Base-by-base conservation (phyloP, 2,888 invertebrate genomes). In the Amblyteles armatorius region DNA sequence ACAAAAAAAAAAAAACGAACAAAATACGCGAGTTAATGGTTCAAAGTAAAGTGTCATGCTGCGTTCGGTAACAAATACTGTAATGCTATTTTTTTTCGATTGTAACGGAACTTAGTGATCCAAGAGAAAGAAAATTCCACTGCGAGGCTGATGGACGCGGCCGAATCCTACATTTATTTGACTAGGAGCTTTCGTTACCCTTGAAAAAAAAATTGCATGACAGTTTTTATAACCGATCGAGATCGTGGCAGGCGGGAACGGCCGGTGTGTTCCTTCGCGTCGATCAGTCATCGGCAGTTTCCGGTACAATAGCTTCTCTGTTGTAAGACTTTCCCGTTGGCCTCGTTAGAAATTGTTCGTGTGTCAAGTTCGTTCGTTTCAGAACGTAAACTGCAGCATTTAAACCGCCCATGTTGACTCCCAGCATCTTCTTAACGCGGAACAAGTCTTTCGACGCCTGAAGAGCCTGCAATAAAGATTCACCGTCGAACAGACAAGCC, bases 341-440 rank as follows among this genome's bases (percentile, higher is more conserved):
- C 52, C 36, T 57, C 55, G 50, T 71, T 40, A 26, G 67, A 44
- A 87, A 89, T 76, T 87, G 55, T 22, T 89, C 84, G n/a, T 88
- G 86, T 3, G 69, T 60, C 48, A 87, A 57, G 3, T 88, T 79
- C 3, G 90, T 90, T 22, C 92, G 87, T 81, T 88, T 91, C 16
- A 92, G 76, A 29, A 92, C 91, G n/a, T 91, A 92, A 48, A 90
- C 92, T n/a, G 86, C 91, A n/a, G 91, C 91, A 69, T 88, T 87
- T 0, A 92, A 84, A 3, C 92, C 92, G 26, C 92, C 92, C 84
- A 92, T 90, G 19, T 91, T 92, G n/a, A 91, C 90, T 68, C 89
- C 89, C 26, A 92, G 83, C 86, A 88, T 91, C 87, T 91, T 91
- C 60, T 86, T 90, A 6, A 91, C 87, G 5, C 84, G 79, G 55